Evolutionary conservation across 1,140 invertebrate genomes (phyloP).

Genomic region (Zaprionus davidi): DNA sequence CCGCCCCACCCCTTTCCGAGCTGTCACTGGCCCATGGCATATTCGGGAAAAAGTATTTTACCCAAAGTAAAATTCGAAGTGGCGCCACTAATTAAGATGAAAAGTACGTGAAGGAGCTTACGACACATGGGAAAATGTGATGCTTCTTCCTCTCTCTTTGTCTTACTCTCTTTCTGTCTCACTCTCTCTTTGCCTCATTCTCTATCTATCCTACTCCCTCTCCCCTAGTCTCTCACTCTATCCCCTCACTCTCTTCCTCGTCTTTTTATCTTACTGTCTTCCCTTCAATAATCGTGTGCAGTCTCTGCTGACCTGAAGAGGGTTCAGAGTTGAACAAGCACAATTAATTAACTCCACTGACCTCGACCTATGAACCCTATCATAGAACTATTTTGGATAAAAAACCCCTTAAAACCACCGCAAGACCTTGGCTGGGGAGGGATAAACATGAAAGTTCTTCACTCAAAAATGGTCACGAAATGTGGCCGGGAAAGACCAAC

Average conservation of each 20-base stretch:
- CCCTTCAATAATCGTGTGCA: not conserved
- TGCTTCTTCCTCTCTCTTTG: not conserved
- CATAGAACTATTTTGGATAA: not conserved
- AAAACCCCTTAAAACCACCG: not conserved
- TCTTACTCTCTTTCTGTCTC: not conserved
- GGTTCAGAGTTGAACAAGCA: conserved; percentile 44
- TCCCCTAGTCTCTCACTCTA: not conserved
- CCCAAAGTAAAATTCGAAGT: conserved; percentile 20
- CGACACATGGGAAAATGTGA: not conserved
- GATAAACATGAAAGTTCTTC: not conserved
- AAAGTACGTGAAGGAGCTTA: conserved; percentile 1
- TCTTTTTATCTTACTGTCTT: not conserved
- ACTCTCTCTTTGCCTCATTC: not conserved
- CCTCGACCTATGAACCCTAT: not conserved
- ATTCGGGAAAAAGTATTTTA: conserved; percentile 29
- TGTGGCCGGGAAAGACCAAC: not conserved
- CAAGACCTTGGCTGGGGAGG: not conserved
- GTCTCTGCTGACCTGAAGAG: not conserved
- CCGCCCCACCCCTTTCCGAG: not conserved
- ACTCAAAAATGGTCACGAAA: too few species aligned
- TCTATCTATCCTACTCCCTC: not conserved
- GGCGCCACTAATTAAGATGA: conserved; percentile 54
- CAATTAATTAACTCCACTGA: conserved; percentile 47
- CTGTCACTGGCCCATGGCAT: not conserved
- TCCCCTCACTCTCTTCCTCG: too few species aligned